Conservation (phyloP, 2,113 vertebrate species). For the Oryzias woworae region DNA sequence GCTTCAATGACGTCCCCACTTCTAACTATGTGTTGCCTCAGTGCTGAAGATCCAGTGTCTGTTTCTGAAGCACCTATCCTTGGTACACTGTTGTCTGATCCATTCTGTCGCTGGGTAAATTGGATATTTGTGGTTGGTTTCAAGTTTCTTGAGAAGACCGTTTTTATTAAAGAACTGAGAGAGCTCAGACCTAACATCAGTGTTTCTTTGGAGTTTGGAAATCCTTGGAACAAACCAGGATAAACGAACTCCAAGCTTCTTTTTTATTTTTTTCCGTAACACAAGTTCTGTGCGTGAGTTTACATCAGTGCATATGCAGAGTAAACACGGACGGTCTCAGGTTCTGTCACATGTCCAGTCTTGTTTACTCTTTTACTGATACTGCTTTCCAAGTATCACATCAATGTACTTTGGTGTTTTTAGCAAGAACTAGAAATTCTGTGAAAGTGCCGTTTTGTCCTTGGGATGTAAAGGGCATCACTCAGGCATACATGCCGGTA, state of each 20-base stretch:
- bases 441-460: conserved; percentile 14
- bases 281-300: conserved; percentile 6
- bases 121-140: conserved; percentile 65
- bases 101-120: conserved; percentile 63
- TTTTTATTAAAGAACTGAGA: conserved; percentile 23
- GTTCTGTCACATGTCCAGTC: conserved; percentile 50
- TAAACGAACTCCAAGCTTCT: no score
- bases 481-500: not conserved
- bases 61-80: conserved; percentile 25
- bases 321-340: conserved; percentile 37
- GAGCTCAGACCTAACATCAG: conserved; percentile 17
- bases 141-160: conserved; percentile 44
- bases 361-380: conserved; percentile 26
- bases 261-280: not conserved
- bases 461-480: not conserved
- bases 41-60: conserved; percentile 14
- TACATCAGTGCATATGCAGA: not conserved
- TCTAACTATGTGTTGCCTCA: not conserved
- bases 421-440: conserved; percentile 15
- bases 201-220: not conserved
- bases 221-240: not conserved
- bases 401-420: not conserved
- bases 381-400: conserved; percentile 24
- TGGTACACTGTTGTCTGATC: conserved; percentile 40
- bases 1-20: not conserved